These are phyloP conservation scores for Gallinago solitaria DNA, from an alignment of 2,797 vertebrate species.

Conservation along the genomic window DNA sequence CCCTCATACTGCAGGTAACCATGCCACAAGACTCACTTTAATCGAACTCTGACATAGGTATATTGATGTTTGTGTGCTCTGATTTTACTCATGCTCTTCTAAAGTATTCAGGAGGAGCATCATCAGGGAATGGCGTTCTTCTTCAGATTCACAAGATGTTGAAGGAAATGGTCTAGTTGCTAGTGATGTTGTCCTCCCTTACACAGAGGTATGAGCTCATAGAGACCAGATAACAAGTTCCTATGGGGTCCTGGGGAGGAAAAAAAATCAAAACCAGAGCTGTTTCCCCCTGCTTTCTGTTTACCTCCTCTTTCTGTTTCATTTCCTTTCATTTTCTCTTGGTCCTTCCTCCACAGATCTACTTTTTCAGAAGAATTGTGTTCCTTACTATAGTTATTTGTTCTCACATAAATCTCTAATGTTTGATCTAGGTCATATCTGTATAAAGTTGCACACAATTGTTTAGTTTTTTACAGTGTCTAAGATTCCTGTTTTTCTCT, in stretches of 20 bases:
- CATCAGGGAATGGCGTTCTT: background rate
- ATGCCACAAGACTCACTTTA: background rate
- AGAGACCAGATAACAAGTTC: background rate
- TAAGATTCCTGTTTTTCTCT: background rate
- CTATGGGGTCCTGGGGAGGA: fast-evolving
- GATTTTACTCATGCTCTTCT: background rate
- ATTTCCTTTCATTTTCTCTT: background rate
- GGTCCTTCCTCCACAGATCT: background rate
- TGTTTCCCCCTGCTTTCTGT: background rate
- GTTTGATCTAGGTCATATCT: background rate
- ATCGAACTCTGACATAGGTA: background rate
- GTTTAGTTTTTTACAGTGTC: background rate
- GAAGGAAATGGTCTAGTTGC: background rate
- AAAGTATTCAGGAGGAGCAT: background rate
- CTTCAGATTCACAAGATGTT: background rate
- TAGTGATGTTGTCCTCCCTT: background rate
- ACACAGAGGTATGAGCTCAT: background rate
- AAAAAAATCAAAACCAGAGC: fast-evolving
- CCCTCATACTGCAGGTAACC: background rate
- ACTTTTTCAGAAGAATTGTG: background rate
- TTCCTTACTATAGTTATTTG: background rate
- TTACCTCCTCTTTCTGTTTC: fast-evolving
- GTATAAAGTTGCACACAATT: background rate
- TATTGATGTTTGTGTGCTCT: background rate
- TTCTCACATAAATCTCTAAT: background rate